Base-by-base conservation (phyloP, 2,888 invertebrate species). In the Julus scandinavius region DNA sequence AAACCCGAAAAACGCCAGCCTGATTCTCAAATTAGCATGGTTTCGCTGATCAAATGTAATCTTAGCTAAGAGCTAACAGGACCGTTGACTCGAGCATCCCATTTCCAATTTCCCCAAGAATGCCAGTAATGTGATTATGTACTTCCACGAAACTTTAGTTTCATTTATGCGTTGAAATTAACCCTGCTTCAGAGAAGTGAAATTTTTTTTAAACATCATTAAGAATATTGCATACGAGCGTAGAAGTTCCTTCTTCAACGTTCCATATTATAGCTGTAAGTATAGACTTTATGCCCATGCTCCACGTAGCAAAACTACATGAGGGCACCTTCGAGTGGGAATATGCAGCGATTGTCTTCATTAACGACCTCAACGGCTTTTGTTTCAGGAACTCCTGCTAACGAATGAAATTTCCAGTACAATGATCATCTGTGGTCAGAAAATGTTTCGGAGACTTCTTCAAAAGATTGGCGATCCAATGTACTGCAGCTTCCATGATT, bases 71-170 rank as follows among this genome's bases (percentile, higher is more conserved):
- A 72, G 6, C 7, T 7, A 72, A 72, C n/a, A 7, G 63, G 0
- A 72, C 5, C 7, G n/a, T 72, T 20, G 20, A 29, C 38, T 29
- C 38, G 29, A 29, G 6, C 29, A 13, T 80, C 11, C 11, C 80
- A 38, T 80, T 11, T 7, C 13, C 2, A 13, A 9, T 80, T 80
- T 38, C 80, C 13, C 7, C 13, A 80, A 38, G 80, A 80, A 80
- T 80, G 80, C 13, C 72, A 29, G 72, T 72, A 80, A 80, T 20
- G 38, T 80, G 80, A 80, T 80, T n/a, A n/a, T n/a, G n/a, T 38
- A 38, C 80, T 80, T 80, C 1, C 3, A 80, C 29, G 80, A 80
- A 80, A 13, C 80, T 7, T 38, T 80, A n/a, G 20, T 80, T 80
- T 80, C 38, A 5, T 38, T 13, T 38, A 2, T 80, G 80, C 80